These are phyloP conservation scores for Brotogeris chrysoptera DNA, from an alignment of 2,797 vertebrate genomes.

Conservation along the genomic window DNA sequence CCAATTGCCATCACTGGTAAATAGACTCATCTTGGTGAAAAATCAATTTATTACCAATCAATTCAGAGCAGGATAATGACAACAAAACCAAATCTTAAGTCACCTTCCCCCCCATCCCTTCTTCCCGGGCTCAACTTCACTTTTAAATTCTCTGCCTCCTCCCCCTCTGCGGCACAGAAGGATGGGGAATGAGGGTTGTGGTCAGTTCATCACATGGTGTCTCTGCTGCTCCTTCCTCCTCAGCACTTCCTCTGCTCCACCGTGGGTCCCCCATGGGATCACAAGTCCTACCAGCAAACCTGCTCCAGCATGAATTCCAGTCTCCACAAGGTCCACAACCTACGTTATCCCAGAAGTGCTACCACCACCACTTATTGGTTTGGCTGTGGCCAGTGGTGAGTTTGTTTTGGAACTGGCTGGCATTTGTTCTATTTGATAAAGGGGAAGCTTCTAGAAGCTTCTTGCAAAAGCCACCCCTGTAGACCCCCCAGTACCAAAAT, in stretches of 20 bases:
- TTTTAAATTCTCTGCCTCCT: background rate
- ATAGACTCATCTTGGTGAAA: background rate
- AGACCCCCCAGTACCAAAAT: rapidly evolving
- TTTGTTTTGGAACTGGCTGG: rapidly evolving
- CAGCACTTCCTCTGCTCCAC: background rate
- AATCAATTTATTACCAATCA: background rate
- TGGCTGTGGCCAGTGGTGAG: rapidly evolving
- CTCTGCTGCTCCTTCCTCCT: background rate
- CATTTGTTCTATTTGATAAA: background rate
- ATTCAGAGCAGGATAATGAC: background rate
- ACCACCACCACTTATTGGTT: background rate
- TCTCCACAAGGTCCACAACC: background rate
- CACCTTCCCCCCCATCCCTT: background rate
- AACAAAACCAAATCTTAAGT: background rate
- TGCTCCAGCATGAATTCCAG: background rate
- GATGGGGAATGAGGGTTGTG: background rate
- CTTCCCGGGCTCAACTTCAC: background rate
- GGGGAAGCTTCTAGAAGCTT: background rate
- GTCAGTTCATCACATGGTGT: background rate
- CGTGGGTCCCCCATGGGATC: rapidly evolving
- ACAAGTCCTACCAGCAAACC: background rate
- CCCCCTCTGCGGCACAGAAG: too few species aligned
- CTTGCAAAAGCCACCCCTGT: background rate
- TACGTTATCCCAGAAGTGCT: background rate
- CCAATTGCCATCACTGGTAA: background rate